Evolutionary conservation across 2,113 vertebrate species (phyloP).

Genomic region (Eretmochelys imbricata): DNA sequence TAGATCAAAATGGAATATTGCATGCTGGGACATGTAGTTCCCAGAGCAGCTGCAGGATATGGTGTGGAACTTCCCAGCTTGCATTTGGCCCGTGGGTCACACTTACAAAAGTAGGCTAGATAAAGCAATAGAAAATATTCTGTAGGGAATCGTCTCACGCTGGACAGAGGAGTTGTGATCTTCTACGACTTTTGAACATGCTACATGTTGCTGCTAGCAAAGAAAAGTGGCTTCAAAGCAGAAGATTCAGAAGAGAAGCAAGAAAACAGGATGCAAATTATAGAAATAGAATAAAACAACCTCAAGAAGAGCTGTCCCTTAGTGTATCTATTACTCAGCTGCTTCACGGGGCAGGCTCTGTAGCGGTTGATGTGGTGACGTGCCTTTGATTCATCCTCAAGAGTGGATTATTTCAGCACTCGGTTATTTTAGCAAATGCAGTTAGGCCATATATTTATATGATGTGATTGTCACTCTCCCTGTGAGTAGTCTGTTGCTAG

Average conservation of each 20-base stretch:
- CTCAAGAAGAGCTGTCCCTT: constrained; percentile 50
- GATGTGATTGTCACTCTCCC: background rate
- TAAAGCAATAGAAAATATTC: background rate
- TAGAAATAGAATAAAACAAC: constrained; percentile 34
- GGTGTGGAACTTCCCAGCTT: background rate
- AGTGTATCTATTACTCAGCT: constrained; percentile 30
- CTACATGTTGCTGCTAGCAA: constrained; percentile 48
- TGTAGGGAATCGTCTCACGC: background rate
- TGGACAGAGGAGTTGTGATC: rapidly evolving
- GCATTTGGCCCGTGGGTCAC: background rate
- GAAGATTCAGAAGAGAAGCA: constrained; percentile 26
- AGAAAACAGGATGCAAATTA: constrained; percentile 64
- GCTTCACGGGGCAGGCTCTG: background rate
- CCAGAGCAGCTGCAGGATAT: background rate
- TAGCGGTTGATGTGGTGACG: constrained; percentile 35
- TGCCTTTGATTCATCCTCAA: background rate
- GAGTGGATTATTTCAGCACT: background rate
- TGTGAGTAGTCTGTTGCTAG: background rate
- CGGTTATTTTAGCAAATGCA: background rate
- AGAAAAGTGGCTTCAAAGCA: constrained; percentile 64
- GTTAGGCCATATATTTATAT: background rate
- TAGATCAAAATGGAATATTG: background rate
- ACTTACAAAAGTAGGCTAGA: background rate
- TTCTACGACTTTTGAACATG: background rate
- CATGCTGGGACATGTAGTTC: background rate